Evolutionary conservation across 2,888 invertebrate genomes (phyloP).

Genomic region (Ophioninae sp.): DNA sequence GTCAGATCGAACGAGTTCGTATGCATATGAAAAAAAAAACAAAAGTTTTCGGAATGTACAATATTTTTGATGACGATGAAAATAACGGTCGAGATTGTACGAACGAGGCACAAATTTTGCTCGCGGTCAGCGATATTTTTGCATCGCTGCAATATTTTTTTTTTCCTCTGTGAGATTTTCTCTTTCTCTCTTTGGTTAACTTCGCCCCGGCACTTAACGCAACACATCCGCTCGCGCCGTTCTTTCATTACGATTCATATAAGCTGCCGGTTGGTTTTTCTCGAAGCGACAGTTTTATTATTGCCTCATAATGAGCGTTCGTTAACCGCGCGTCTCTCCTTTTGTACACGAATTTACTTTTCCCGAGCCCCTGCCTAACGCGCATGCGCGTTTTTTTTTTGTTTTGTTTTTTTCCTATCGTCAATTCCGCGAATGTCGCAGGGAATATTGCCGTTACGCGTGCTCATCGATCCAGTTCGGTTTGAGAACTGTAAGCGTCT

Average conservation of each 20-base stretch:
- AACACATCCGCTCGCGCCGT: constrained; percentile 44
- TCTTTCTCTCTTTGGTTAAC: constrained; percentile 5
- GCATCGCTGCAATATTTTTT: constrained; percentile 24
- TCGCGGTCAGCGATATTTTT: constrained; percentile 34
- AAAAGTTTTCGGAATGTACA: not conserved
- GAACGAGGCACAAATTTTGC: not conserved
- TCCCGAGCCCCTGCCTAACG: not conserved
- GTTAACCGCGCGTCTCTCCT: constrained; percentile 48
- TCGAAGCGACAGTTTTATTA: constrained; percentile 26
- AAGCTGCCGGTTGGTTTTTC: constrained; percentile 31
- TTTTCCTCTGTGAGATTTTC: not conserved
- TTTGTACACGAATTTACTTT: constrained; percentile 16
- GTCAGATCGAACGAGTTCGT: constrained; percentile 1
- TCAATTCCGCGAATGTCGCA: not conserved
- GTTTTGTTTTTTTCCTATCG: not conserved
- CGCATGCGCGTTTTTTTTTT: not conserved
- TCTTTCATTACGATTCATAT: constrained; percentile 37
- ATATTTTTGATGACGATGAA: constrained; percentile 6
- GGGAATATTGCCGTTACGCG: not conserved
- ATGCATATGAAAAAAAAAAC: not conserved
- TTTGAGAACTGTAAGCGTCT: no score
- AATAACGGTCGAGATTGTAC: constrained; percentile 1
- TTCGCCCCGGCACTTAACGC: constrained; percentile 3
- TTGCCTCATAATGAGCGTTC: constrained; percentile 47
- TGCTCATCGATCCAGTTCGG: not conserved